phyloP scores from a whole-genome alignment of 2,797 vertebrate genomes.

The Thalassophryne amazonica region DNA sequence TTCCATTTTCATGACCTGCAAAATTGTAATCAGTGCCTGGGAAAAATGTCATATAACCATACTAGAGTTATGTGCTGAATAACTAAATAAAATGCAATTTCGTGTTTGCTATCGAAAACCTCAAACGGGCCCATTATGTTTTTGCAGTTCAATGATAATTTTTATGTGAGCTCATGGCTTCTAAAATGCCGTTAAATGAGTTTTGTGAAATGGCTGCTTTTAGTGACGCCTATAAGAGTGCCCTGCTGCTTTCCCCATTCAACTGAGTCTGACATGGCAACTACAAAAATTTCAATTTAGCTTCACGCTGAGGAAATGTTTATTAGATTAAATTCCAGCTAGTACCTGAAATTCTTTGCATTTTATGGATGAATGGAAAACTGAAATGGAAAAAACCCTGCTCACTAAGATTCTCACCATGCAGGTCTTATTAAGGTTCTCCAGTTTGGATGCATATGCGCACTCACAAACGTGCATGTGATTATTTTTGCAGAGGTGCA shows the following conservation, averaged over 20 bases:
- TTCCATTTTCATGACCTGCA: constrained; percentile 32
- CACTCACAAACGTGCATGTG: too few species aligned
- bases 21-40: constrained; percentile 10
- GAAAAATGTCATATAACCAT: constrained; percentile 25
- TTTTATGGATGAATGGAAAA: too few species aligned
- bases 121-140: constrained; percentile 2
- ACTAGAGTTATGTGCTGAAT: constrained; percentile 7
- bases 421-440: too few species aligned
- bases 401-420: too few species aligned
- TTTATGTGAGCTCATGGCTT: constrained; percentile 13
- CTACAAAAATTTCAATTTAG: too few species aligned
- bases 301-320: too few species aligned
- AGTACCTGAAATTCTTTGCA: too few species aligned
- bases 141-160: constrained; percentile 22
- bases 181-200: constrained; percentile 38
- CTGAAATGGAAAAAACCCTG: too few species aligned
- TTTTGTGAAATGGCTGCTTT: constrained; percentile 43
- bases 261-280: too few species aligned
- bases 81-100: constrained; percentile 13
- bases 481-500: too few species aligned
- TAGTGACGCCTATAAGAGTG: constrained; percentile 12
- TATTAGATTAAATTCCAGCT: too few species aligned
- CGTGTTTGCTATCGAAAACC: constrained; percentile 4
- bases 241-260: constrained; percentile 38
- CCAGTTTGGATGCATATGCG: too few species aligned